Evolutionary conservation across 23 tunicate species (phyloP).

Genomic region (Botrylloides violaceus): DNA sequence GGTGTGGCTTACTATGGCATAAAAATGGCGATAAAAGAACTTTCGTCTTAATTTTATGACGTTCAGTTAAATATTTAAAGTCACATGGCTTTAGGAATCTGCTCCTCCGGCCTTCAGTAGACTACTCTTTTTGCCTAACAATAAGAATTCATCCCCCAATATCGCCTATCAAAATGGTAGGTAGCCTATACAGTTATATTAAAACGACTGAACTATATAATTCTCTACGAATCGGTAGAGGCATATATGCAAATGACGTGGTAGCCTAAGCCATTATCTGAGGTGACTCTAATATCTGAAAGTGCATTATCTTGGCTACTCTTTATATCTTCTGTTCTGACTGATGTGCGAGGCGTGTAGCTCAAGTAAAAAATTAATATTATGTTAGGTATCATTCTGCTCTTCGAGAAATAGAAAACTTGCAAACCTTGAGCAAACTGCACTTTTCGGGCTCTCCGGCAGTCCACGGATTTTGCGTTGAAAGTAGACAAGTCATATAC

Average conservation of each 20-base stretch:
- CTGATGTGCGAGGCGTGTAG: background rate
- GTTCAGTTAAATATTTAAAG: no score
- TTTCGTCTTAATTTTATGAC: no score
- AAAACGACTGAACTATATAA: no score
- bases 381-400: slow-evolving; percentile 58
- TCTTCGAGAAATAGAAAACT: slow-evolving; percentile 39
- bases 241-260: no score
- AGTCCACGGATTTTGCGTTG: slow-evolving; percentile 41
- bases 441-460: slow-evolving; percentile 43
- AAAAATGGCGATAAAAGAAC: slow-evolving; percentile 32
- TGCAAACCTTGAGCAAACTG: slow-evolving; percentile 16
- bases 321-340: background rate
- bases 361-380: background rate
- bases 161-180: background rate
- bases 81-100: no score
- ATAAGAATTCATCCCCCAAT: no score
- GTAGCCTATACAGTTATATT: background rate
- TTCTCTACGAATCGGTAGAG: no score
- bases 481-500: slow-evolving; percentile 12
- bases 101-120: no score
- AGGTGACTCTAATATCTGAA: no score
- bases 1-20: slow-evolving; percentile 3
- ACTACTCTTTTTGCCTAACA: no score
- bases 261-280: no score
- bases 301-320: no score